Evolutionary conservation across 1,140 invertebrate genomes (phyloP).

Genomic region (Zaprionus lachaisei): DNA sequence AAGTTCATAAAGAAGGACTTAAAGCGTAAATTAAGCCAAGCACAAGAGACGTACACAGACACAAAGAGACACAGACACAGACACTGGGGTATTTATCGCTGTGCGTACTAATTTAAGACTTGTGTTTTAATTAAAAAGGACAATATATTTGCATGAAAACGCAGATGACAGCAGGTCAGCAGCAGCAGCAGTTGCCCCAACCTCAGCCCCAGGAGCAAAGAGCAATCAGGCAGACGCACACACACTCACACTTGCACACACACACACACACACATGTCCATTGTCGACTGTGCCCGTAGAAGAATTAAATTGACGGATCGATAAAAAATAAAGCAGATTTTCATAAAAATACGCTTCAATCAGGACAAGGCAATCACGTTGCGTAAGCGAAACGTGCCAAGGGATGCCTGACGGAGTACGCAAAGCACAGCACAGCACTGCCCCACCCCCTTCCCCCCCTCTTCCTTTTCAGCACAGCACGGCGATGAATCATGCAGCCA

Average conservation of each 20-base stretch:
- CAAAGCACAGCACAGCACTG: neutral
- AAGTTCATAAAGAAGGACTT: slow-evolving; percentile 13
- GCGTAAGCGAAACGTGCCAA: slow-evolving; percentile 62
- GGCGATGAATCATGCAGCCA: slow-evolving; percentile 77
- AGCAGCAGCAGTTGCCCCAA: slow-evolving; percentile 1
- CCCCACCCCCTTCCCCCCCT: neutral
- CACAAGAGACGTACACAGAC: slow-evolving; percentile 27
- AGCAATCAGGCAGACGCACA: slow-evolving; percentile 31
- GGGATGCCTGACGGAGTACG: slow-evolving; percentile 2
- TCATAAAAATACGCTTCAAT: slow-evolving; percentile 76
- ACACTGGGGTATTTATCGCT: slow-evolving; percentile 10
- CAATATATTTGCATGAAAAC: slow-evolving; percentile 79
- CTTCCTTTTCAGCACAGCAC: neutral
- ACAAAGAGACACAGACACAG: slow-evolving; percentile 30
- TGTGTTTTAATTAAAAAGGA: slow-evolving; percentile 82
- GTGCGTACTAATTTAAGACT: slow-evolving; percentile 71
- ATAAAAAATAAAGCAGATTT: slow-evolving; percentile 74
- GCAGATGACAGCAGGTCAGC: slow-evolving; percentile 68
- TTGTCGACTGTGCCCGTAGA: slow-evolving; percentile 19
- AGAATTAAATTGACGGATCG: slow-evolving; percentile 74
- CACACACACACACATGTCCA: slow-evolving; percentile 15
- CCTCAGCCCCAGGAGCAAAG: slow-evolving; percentile 28
- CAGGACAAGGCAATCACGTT: slow-evolving; percentile 53
- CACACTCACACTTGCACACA: slow-evolving; percentile 8
- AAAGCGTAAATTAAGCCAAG: slow-evolving; percentile 20